These are phyloP conservation scores for Agriopis marginaria DNA, from an alignment of 2,888 invertebrate species.

Conservation along the genomic window DNA sequence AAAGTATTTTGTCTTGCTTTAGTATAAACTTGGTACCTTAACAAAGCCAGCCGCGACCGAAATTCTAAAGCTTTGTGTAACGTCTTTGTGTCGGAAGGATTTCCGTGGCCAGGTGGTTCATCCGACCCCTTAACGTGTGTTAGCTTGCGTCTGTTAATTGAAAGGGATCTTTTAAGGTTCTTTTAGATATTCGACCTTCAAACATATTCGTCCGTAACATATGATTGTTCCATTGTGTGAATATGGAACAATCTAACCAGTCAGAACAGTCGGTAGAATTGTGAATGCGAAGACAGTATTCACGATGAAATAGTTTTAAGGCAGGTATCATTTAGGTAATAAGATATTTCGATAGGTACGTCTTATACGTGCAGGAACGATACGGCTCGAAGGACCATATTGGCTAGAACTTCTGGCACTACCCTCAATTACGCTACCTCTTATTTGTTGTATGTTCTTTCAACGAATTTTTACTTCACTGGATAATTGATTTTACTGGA, in stretches of 20 bases:
- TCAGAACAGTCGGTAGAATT: neutral
- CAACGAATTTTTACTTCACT: too few species aligned
- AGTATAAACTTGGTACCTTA: neutral
- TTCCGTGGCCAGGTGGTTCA: conserved; percentile 44
- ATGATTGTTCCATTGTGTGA: conserved; percentile 12
- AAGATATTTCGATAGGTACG: too few species aligned
- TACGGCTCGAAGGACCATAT: neutral
- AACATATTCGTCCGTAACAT: conserved; percentile 4
- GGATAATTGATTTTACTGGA: too few species aligned
- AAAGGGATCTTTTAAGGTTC: conserved; percentile 33
- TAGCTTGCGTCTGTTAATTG: conserved; percentile 54
- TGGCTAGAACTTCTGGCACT: too few species aligned
- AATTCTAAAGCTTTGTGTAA: conserved; percentile 46
- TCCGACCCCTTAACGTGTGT: conserved; percentile 42
- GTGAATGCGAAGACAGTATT: neutral
- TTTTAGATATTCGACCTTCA: conserved; percentile 32
- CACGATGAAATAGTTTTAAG: neutral
- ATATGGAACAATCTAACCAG: conserved; percentile 1
- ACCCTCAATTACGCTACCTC: too few species aligned
- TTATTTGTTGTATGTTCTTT: too few species aligned
- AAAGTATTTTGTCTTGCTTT: conserved; percentile 3
- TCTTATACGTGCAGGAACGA: neutral
- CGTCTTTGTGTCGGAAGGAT: conserved; percentile 40
- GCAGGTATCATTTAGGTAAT: neutral
- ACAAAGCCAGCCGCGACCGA: conserved; percentile 5